phyloP scores from a whole-genome alignment of 2,797 vertebrate genomes.

The Emys orbicularis region DNA sequence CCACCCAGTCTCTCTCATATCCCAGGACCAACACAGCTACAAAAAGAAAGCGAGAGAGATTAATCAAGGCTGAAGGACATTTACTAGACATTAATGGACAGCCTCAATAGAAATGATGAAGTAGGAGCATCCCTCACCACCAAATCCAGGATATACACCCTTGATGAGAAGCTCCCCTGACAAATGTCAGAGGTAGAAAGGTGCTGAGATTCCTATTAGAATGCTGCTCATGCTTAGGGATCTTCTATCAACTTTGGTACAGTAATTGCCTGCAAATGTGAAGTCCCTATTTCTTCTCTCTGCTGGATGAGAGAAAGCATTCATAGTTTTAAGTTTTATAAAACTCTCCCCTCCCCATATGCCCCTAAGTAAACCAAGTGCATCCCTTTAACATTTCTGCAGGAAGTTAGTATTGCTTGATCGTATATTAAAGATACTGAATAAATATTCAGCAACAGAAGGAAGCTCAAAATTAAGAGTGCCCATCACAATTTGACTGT shows the following conservation, averaged over 20 bases:
- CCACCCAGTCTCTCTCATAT: neutral
- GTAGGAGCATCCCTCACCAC: neutral
- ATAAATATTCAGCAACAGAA: neutral
- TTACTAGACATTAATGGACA: neutral
- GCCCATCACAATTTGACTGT: neutral
- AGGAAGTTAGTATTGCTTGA: neutral
- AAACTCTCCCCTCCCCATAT: neutral
- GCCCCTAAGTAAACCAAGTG: neutral
- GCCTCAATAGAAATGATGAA: neutral
- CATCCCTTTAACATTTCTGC: neutral
- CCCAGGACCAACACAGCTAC: neutral
- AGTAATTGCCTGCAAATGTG: neutral
- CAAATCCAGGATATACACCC: neutral
- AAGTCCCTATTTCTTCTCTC: rapidly evolving
- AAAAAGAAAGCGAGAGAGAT: neutral
- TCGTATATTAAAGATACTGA: neutral
- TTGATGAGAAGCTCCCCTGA: neutral
- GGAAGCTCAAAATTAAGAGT: neutral
- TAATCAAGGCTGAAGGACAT: neutral
- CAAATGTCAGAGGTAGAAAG: neutral
- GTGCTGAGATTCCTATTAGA: neutral
- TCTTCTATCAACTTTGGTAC: neutral
- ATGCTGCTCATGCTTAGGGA: rapidly evolving
- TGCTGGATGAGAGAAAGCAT: rapidly evolving
- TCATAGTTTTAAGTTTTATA: neutral